A percentile compares a stretch with the other conserved stretches of the same genome.
These are phyloP conservation scores for Diachasma alloeum DNA, from an alignment of 1,140 invertebrate genomes.

Conservation along the genomic window DNA sequence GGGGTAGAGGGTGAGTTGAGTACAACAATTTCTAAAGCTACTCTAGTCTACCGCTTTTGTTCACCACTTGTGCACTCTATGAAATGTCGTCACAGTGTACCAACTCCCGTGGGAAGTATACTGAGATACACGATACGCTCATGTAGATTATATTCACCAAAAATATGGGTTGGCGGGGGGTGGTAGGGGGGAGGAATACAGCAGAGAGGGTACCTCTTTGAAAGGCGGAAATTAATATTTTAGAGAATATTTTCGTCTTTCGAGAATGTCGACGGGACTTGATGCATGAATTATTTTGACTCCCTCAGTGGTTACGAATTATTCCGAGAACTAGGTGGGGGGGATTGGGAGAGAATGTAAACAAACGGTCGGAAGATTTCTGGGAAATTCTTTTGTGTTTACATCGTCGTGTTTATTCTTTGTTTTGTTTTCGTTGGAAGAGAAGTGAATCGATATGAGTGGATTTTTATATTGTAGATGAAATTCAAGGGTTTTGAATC, in stretches of 20 bases:
- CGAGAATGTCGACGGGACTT: not conserved
- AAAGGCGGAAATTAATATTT: not conserved
- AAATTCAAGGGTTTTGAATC: not conserved
- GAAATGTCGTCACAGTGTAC: constrained; percentile 1
- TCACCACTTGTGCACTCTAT: constrained; percentile 5
- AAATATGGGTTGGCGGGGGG: not conserved
- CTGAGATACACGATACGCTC: constrained; percentile 2
- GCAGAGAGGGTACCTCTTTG: no score
- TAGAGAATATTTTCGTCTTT: not conserved
- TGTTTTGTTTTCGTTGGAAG: not conserved
- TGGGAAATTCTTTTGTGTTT: not conserved
- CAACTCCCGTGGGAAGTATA: not conserved
- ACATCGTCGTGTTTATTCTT: not conserved
- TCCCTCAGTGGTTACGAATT: not conserved
- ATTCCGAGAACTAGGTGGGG: not conserved
- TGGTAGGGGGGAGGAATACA: no score
- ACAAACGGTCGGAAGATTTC: not conserved
- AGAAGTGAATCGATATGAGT: not conserved
- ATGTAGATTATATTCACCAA: not conserved
- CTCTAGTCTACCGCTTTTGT: constrained; percentile 1
- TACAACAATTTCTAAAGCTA: constrained; percentile 7
- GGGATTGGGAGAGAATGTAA: not conserved
- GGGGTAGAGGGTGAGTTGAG: not conserved
- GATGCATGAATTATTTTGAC: not conserved
- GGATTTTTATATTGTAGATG: not conserved